phyloP scores from a whole-genome alignment of 2,113 vertebrate species.

The Cnemophilus loriae region DNA sequence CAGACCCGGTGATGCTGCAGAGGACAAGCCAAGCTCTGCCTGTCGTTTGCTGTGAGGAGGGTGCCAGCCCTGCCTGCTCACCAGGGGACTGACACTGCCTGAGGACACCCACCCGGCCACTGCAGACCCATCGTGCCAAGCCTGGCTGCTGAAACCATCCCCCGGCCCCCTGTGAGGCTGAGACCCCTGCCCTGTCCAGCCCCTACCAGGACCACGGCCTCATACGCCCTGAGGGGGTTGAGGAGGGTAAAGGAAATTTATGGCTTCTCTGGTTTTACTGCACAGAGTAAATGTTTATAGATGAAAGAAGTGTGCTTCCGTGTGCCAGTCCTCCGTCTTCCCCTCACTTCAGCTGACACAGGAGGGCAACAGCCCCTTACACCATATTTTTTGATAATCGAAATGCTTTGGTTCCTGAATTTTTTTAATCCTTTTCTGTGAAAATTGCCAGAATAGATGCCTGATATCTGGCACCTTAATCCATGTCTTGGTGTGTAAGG shows the following conservation, averaged over 20 bases:
- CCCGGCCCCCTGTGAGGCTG: fast-evolving
- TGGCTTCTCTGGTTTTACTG: neutral
- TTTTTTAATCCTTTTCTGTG: neutral
- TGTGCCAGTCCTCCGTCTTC: neutral
- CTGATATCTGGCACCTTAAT: neutral
- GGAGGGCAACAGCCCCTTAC: neutral
- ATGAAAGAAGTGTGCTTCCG: neutral
- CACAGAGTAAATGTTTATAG: neutral
- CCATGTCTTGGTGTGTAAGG: neutral
- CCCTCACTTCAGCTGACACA: neutral
- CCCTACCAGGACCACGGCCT: neutral
- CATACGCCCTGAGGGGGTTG: fast-evolving
- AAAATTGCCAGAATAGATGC: neutral
- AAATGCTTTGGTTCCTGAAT: neutral
- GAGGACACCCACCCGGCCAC: fast-evolving
- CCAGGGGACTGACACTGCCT: fast-evolving
- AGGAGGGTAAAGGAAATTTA: neutral
- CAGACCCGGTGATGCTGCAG: neutral
- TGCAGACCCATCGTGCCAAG: neutral
- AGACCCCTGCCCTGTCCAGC: neutral
- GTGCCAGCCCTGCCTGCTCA: neutral
- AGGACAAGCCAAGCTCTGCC: neutral
- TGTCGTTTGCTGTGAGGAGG: neutral
- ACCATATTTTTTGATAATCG: neutral
- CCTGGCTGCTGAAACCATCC: neutral